Evolutionary conservation across 1,140 invertebrate genomes (phyloP).

Genomic region (Stenopsyche tienmushanensis): DNA sequence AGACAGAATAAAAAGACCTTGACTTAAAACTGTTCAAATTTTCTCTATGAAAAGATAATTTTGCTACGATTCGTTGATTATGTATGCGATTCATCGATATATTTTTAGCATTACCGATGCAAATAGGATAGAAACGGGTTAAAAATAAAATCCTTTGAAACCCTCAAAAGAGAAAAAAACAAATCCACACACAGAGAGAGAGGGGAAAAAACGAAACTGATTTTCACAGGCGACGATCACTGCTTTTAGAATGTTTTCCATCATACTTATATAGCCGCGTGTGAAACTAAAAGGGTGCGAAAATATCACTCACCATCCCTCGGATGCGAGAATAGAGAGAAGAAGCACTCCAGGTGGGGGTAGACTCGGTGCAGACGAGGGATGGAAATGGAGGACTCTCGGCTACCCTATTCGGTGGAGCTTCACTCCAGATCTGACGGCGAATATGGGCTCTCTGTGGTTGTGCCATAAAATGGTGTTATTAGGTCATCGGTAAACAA

Average conservation of each 20-base stretch:
- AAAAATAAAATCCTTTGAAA: no score
- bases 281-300: slow-evolving; percentile 29
- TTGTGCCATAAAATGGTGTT: slow-evolving; percentile 24
- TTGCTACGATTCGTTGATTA: no score
- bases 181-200: no score
- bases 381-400: neutral
- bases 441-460: slow-evolving; percentile 14
- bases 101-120: no score
- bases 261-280: slow-evolving; percentile 14
- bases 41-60: no score
- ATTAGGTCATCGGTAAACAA: slow-evolving; percentile 24
- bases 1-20: no score
- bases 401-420: neutral
- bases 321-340: neutral
- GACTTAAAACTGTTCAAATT: no score
- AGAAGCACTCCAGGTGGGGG: slow-evolving; percentile 11
- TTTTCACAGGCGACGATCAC: slow-evolving; percentile 2
- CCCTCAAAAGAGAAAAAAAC: no score
- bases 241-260: slow-evolving; percentile 30
- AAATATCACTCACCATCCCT: slow-evolving; percentile 23
- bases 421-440: neutral
- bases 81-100: no score
- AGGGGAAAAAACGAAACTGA: slow-evolving; percentile 11
- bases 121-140: no score
- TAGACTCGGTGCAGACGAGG: neutral